These are phyloP conservation scores for Drosophila pandora DNA, from an alignment of 1,140 invertebrate genomes.

Conservation along the genomic window DNA sequence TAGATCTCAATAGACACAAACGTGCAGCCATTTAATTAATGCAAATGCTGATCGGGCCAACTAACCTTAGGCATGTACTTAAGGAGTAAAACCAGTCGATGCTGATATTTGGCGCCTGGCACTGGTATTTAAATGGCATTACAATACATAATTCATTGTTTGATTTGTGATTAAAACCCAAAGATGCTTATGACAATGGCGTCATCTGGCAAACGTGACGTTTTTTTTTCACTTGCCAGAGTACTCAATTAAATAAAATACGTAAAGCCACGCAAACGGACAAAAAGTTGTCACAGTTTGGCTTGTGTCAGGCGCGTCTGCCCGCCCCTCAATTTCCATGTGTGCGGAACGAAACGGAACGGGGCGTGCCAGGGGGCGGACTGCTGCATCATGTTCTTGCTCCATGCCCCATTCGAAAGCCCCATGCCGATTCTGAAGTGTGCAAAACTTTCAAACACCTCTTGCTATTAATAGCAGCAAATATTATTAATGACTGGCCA, in stretches of 20 bases:
- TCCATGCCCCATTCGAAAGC: conserved; percentile 2
- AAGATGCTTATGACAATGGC: conserved; percentile 54
- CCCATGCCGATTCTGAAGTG: conserved; percentile 45
- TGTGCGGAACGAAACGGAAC: conserved; percentile 14
- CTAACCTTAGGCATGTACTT: conserved; percentile 40
- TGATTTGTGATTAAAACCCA: conserved; percentile 59
- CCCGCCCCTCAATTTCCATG: conserved; percentile 28
- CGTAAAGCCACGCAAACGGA: conserved; percentile 32
- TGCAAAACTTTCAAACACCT: conserved; percentile 68
- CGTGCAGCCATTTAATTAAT: conserved; percentile 57
- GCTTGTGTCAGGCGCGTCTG: conserved; percentile 50
- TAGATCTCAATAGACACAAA: conserved; percentile 26
- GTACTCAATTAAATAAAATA: conserved; percentile 76
- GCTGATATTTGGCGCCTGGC: conserved; percentile 31
- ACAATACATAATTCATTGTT: conserved; percentile 71
- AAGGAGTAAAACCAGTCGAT: conserved; percentile 23
- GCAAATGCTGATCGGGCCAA: conserved; percentile 35
- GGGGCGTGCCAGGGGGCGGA: conserved; percentile 29
- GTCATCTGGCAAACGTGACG: conserved; percentile 60
- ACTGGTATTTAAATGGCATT: conserved; percentile 38
- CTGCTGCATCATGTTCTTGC: conserved; percentile 59
- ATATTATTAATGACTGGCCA: conserved; percentile 64
- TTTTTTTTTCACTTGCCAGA: conserved; percentile 37
- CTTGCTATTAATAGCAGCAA: conserved; percentile 63
- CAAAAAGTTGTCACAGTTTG: conserved; percentile 32